These are phyloP conservation scores for Ia io DNA, from an alignment of 2,113 vertebrate species.

Conservation along the genomic window DNA sequence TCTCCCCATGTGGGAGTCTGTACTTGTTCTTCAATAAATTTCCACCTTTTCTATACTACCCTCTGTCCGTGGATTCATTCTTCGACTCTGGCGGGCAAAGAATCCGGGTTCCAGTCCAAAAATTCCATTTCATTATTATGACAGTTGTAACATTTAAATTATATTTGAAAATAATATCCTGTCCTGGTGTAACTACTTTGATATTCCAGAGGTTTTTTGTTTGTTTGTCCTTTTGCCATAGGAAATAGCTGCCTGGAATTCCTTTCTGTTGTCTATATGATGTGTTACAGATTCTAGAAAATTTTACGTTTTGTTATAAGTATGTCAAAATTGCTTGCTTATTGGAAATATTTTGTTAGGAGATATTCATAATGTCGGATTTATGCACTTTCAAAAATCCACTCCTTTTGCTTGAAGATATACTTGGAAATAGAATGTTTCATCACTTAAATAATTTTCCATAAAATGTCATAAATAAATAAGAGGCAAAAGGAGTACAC, in stretches of 20 bases:
- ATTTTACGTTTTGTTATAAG: slow-evolving; percentile 50
- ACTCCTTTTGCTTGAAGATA: slow-evolving; percentile 48
- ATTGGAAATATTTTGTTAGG: slow-evolving; percentile 43
- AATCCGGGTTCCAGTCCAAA: too few species aligned
- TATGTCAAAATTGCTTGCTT: slow-evolving; percentile 44
- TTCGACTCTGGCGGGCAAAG: too few species aligned
- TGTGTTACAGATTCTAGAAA: slow-evolving; percentile 41
- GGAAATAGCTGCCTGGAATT: slow-evolving; percentile 10
- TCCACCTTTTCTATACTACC: too few species aligned
- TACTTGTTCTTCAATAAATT: too few species aligned
- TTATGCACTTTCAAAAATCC: slow-evolving; percentile 46
- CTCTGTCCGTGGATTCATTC: too few species aligned
- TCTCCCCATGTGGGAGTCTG: too few species aligned
- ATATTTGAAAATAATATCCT: slow-evolving; percentile 46
- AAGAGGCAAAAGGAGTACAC: slow-evolving; percentile 41
- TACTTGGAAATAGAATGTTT: slow-evolving; percentile 53
- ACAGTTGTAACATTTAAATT: slow-evolving; percentile 39
- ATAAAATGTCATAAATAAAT: slow-evolving; percentile 67
- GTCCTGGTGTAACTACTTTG: background rate
- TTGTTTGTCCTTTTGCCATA: slow-evolving; percentile 41
- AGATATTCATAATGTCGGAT: slow-evolving; percentile 43
- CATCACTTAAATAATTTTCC: slow-evolving; percentile 56
- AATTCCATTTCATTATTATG: background rate
- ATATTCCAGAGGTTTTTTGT: background rate
- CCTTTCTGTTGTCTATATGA: slow-evolving; percentile 37